These are phyloP conservation scores for Parthenolecanium corni DNA, from an alignment of 2,888 invertebrate species.

Conservation along the genomic window DNA sequence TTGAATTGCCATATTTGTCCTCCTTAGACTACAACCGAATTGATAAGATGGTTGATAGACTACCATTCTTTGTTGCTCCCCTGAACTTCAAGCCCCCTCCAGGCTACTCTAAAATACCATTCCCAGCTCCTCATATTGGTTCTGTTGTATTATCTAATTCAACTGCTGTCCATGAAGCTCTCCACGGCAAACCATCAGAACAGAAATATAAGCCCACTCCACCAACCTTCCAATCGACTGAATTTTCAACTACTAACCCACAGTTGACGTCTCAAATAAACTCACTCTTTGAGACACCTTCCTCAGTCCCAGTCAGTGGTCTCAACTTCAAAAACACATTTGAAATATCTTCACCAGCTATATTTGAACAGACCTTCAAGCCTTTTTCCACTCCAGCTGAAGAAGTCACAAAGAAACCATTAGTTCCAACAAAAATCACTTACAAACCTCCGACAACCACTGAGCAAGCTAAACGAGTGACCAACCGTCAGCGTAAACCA, in stretches of 20 bases:
- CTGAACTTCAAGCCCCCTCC: constrained; percentile 70
- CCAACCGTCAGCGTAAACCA: constrained; percentile 36
- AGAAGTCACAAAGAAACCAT: constrained; percentile 17
- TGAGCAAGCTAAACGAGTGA: constrained; percentile 33
- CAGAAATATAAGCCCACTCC: constrained; percentile 24
- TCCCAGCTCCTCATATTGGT: constrained; percentile 76
- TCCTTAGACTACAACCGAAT: constrained; percentile 54
- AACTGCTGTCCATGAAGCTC: constrained; percentile 1
- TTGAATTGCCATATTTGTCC: constrained; percentile 70
- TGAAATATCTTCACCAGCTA: not conserved
- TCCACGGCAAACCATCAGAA: constrained; percentile 29
- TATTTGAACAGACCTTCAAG: constrained; percentile 10
- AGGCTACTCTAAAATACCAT: constrained; percentile 72
- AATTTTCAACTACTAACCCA: constrained; percentile 47
- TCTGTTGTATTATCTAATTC: constrained; percentile 55
- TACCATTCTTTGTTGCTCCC: constrained; percentile 77
- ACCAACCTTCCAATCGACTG: constrained; percentile 37
- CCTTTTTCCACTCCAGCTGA: constrained; percentile 10
- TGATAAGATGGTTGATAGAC: constrained; percentile 57
- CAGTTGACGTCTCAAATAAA: constrained; percentile 50
- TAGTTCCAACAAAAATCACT: constrained; percentile 10
- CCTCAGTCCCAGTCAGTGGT: not conserved
- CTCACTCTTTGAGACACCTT: constrained; percentile 39
- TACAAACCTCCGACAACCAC: constrained; percentile 12
- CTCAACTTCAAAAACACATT: not conserved